Evolutionary conservation across 2,888 invertebrate species (phyloP).

Genomic region (Chymomyza fuscimana): DNA sequence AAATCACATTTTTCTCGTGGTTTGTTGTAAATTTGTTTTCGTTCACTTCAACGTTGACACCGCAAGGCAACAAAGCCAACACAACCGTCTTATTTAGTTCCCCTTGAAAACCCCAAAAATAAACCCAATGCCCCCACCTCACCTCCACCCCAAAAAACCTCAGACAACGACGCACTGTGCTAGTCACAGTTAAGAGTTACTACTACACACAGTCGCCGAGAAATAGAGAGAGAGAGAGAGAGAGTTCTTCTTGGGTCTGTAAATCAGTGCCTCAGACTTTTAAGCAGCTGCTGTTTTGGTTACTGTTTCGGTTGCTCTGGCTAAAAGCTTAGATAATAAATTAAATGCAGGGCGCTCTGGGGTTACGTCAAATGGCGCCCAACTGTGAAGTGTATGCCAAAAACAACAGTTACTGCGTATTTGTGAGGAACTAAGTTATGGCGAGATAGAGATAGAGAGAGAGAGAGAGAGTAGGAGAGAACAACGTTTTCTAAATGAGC

Average conservation of each 20-base stretch:
- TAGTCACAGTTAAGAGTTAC: background rate
- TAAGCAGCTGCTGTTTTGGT: conserved; percentile 45
- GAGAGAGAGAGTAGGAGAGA: too few species aligned
- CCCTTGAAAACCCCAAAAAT: background rate
- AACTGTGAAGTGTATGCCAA: conserved; percentile 5
- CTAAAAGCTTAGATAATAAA: conserved; percentile 67
- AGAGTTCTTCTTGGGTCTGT: conserved; percentile 39
- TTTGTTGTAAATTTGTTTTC: conserved; percentile 73
- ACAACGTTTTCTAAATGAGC: too few species aligned
- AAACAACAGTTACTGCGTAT: background rate
- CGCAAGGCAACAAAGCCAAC: conserved; percentile 37
- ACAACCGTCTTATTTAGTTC: background rate
- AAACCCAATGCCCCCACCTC: background rate
- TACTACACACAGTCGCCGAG: background rate
- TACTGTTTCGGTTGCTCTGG: conserved; percentile 29
- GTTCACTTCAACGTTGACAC: conserved; percentile 70
- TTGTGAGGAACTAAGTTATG: conserved; percentile 20
- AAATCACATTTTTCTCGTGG: conserved; percentile 69
- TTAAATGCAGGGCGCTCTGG: conserved; percentile 64
- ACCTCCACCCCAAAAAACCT: background rate
- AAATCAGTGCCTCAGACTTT: conserved; percentile 64
- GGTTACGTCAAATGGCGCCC: conserved; percentile 46
- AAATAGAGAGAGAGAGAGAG: background rate
- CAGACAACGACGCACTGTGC: background rate
- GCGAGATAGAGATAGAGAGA: background rate